A percentile compares a stretch with the other conserved stretches of the same genome.
These are phyloP conservation scores for Okamejei kenojei DNA, from an alignment of 2,797 vertebrate species.

Conservation along the genomic window DNA sequence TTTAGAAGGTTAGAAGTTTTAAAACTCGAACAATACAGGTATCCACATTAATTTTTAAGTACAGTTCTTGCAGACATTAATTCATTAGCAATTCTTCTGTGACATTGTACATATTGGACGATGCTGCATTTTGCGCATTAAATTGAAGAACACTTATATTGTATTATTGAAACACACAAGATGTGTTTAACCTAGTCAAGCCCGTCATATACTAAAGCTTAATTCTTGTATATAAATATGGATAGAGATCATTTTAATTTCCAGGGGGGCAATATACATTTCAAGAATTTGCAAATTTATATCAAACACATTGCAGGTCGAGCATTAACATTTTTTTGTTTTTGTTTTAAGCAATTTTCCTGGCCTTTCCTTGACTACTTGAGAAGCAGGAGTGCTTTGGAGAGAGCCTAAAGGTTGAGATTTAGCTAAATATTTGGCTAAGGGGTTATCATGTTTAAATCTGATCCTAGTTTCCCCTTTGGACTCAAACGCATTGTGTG, in stretches of 20 bases:
- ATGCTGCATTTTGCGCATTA: not conserved
- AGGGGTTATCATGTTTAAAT: not conserved
- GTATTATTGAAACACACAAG: not conserved
- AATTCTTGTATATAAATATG: not conserved
- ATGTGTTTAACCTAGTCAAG: not conserved
- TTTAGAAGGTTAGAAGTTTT: constrained; percentile 67
- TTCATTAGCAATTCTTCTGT: not conserved
- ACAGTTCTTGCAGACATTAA: not conserved
- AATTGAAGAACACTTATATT: not conserved
- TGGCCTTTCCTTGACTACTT: not conserved
- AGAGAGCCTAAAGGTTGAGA: not conserved
- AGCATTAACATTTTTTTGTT: not conserved
- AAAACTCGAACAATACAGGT: not conserved
- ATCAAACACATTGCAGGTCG: not conserved
- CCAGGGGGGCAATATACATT: not conserved
- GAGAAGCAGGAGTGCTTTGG: not conserved
- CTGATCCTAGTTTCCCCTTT: not conserved
- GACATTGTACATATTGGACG: not conserved
- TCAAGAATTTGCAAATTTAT: not conserved
- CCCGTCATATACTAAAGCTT: not conserved
- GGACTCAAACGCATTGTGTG: not conserved
- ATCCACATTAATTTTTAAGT: not conserved
- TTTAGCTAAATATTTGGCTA: not conserved
- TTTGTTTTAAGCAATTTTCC: not conserved
- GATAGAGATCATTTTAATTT: not conserved